phyloP scores from a whole-genome alignment of 2,888 invertebrate species.

The Tetramorium bicarinatum region DNA sequence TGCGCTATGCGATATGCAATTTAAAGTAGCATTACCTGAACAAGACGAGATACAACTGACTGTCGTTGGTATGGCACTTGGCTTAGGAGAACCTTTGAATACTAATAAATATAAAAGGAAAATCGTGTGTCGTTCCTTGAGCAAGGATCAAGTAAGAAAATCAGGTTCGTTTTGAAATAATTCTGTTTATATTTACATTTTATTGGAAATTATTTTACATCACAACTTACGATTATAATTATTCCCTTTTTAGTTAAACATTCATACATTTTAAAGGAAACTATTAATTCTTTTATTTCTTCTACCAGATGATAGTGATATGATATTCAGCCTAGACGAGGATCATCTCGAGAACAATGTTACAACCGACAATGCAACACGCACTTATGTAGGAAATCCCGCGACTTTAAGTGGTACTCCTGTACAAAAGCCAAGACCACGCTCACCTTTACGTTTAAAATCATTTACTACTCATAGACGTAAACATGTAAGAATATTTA shows the following conservation, averaged over 20 bases:
- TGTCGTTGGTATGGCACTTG: constrained; percentile 93
- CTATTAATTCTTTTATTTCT: constrained; percentile 23
- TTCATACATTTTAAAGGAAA: neutral
- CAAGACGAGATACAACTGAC: constrained; percentile 92
- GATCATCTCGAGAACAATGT: constrained; percentile 87
- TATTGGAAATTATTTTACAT: neutral
- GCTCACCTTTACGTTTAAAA: constrained; percentile 87
- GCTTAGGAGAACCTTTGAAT: constrained; percentile 89
- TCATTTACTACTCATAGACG: constrained; percentile 79
- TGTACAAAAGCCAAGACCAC: constrained; percentile 87
- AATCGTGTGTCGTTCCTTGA: constrained; percentile 67
- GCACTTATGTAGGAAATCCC: constrained; percentile 63
- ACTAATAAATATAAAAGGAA: constrained; percentile 86
- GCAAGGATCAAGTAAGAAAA: constrained; percentile 78
- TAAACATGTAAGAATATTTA: constrained; percentile 80
- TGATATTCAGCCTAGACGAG: constrained; percentile 95
- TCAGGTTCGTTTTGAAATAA: constrained; percentile 69
- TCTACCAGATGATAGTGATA: constrained; percentile 89
- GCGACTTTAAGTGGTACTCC: constrained; percentile 79
- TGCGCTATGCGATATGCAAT: constrained; percentile 93
- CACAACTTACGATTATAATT: neutral
- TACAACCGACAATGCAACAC: constrained; percentile 63
- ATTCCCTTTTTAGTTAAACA: neutral
- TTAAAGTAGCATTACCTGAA: constrained; percentile 95
- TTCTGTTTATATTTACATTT: neutral